A percentile compares a stretch with the other conserved stretches of the same genome.
Conservation (phyloP, 2,888 invertebrate species). For the Margaritifera margaritifera region DNA sequence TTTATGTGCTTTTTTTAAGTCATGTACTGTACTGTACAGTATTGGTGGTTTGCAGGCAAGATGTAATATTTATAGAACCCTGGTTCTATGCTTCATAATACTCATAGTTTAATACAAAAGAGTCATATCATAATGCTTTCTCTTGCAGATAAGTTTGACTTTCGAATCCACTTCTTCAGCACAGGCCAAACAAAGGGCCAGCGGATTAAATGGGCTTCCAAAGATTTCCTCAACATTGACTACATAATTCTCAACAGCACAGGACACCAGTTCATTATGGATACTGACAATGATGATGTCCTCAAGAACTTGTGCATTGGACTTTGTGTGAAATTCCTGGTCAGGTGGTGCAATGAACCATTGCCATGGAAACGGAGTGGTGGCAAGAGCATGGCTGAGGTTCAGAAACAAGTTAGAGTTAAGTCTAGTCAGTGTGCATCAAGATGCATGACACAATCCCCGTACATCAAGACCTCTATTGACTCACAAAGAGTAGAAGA, state of each 20-base stretch:
- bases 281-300: conserved; percentile 34
- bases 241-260: conserved; percentile 51
- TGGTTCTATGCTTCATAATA: too few relatives aligned
- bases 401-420: conserved; percentile 25
- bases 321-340: conserved; percentile 42
- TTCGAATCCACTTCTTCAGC: conserved; percentile 49
- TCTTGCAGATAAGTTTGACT: conserved; percentile 54
- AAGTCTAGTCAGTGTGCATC: conserved; percentile 16
- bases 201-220: conserved; percentile 47
- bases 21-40: too few relatives aligned
- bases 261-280: conserved; percentile 44
- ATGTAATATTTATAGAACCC: too few relatives aligned
- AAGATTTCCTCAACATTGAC: conserved; percentile 48
- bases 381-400: conserved; percentile 26
- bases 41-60: too few relatives aligned
- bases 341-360: conserved; percentile 45
- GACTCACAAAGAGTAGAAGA: not conserved
- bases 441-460: not conserved
- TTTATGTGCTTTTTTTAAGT: too few relatives aligned
- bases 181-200: conserved; percentile 48
- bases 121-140: not conserved
- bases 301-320: conserved; percentile 47
- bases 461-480: conserved; percentile 25
- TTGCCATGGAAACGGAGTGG: conserved; percentile 44
- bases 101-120: too few relatives aligned